Base-by-base conservation (phyloP, 2,797 vertebrate genomes). In the Crenichthys baileyi region DNA sequence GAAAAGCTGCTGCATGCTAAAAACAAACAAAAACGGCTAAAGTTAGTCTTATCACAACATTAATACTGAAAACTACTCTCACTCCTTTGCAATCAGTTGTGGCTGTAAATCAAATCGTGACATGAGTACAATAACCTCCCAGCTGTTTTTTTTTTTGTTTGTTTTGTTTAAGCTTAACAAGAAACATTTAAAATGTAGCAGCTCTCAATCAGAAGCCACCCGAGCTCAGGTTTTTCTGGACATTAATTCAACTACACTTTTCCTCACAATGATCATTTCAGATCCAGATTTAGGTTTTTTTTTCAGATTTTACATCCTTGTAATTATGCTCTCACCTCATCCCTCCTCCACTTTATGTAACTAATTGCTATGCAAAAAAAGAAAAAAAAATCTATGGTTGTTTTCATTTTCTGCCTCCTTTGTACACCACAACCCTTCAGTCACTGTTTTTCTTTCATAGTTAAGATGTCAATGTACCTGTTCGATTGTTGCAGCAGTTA, bases 341-440 rank as follows among this genome's bases (percentile, higher is more conserved):
- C 58, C 20, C 44, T 68, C 65, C 63, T 83, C 78, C 88, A 75
- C 81, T 85, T 87, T 86, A 85, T 89, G 83, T 93, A 93, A 94
- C 93, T 93, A 93, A 94, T 95, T 94, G 93, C 95, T 96, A 96
- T 96, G 95, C 95, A 96, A 96, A 93, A 93, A 55, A n/a, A 83
- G 80, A 78, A 72, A 77, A 80, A 84, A 91, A 92, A 90, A 86
- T 82, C 76, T 93, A 91, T 92, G 91, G 92, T 94, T 93, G 48
- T 50, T 67, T 92, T 94, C 88, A 87, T 93, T 92, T 90, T 87
- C 71, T 92, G 90, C 88, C 89, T 89, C 78, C 70, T 93, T 92
- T 91, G 92, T 90, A 88, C 90, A 90, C 92, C 91, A 90, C 93
- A 93, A 90, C 94, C 89, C 88, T 94, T 94, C 90, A 89, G 88